Evolutionary conservation across 2,113 vertebrate species (phyloP).

Genomic region (Vulpes ferrilata): DNA sequence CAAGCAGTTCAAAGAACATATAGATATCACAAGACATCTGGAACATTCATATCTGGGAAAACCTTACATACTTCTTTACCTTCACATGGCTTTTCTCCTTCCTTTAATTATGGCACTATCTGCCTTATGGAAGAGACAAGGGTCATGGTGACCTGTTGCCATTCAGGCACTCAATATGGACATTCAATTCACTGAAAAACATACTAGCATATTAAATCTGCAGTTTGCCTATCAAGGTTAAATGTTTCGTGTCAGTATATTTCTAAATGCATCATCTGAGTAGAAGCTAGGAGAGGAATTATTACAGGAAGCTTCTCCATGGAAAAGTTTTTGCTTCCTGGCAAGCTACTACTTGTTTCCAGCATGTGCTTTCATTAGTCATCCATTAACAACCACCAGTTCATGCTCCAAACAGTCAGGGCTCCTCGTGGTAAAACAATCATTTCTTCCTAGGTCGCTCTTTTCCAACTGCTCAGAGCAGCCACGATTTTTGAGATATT

Average conservation of each 20-base stretch:
- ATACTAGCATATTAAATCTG: slow-evolving; percentile 3
- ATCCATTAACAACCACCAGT: background rate
- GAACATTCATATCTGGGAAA: background rate
- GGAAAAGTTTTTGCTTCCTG: background rate
- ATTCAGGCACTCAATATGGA: background rate
- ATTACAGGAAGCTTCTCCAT: background rate
- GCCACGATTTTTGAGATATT: slow-evolving; percentile 3
- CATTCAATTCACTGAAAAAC: slow-evolving; percentile 36
- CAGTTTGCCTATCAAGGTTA: slow-evolving; percentile 11
- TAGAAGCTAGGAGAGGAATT: background rate
- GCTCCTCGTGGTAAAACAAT: background rate
- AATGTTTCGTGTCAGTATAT: background rate
- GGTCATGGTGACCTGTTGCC: background rate
- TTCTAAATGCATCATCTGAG: background rate
- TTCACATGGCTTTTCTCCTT: background rate
- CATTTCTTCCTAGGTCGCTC: background rate
- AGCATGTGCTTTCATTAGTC: background rate
- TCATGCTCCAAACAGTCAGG: background rate
- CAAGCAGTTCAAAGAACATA: background rate
- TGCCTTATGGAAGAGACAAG: background rate
- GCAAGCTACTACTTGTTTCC: background rate
- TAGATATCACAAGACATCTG: background rate
- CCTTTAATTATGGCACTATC: background rate
- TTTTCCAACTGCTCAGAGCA: background rate
- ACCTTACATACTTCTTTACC: background rate